Percentiles rank a stretch among this genome's conserved stretches.
Conservation (phyloP, 2,797 vertebrate genomes). For the Chrosomus eos region DNA sequence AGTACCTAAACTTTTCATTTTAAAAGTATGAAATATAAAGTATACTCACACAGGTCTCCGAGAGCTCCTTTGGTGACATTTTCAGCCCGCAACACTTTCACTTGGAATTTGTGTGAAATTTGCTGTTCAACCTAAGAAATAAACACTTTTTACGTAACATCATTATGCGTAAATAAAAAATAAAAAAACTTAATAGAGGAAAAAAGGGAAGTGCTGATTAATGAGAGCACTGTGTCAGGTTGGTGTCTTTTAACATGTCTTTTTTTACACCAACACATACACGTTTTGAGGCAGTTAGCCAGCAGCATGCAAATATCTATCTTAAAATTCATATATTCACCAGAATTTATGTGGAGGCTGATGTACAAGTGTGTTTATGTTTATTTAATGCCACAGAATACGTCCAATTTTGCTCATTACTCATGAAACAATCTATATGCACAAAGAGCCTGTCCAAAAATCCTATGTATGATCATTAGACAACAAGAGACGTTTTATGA, state of each 20-base stretch:
- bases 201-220: background rate
- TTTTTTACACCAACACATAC: background rate
- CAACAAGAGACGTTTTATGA: background rate
- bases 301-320: background rate
- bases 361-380: background rate
- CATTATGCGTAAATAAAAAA: constrained; percentile 12
- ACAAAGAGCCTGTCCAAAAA: background rate
- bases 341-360: background rate
- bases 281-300: background rate
- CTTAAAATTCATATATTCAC: background rate
- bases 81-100: constrained; percentile 86
- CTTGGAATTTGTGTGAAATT: constrained; percentile 91
- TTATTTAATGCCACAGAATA: background rate
- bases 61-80: constrained; percentile 95
- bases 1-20: background rate
- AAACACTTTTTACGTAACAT: constrained; percentile 58
- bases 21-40: background rate
- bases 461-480: background rate
- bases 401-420: background rate
- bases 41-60: constrained; percentile 92
- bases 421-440: background rate
- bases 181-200: background rate
- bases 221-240: background rate
- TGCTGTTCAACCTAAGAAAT: constrained; percentile 92
- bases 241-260: no score